Evolutionary conservation across 1,140 invertebrate species (phyloP).

Genomic region (Acromyrmex charruanus): DNA sequence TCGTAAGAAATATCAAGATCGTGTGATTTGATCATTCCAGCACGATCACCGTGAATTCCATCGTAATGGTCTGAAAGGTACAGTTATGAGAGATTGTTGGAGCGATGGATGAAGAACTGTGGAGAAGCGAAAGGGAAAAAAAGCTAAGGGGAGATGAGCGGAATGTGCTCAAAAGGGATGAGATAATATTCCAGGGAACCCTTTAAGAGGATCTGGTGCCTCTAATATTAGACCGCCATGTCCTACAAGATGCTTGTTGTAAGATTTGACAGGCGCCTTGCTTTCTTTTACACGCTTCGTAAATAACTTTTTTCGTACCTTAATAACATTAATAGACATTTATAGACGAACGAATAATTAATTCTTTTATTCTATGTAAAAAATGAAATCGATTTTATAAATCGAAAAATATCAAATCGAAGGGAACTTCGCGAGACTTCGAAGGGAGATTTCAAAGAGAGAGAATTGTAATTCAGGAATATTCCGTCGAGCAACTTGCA

Average conservation of each 20-base stretch:
- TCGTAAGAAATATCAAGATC: slow-evolving; percentile 13
- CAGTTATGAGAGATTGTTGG: slow-evolving; percentile 44
- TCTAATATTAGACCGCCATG: slow-evolving; percentile 72
- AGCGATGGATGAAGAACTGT: slow-evolving; percentile 39
- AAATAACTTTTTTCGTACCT: slow-evolving; percentile 25
- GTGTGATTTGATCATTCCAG: slow-evolving; percentile 25
- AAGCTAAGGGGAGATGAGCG: not conserved
- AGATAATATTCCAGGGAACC: slow-evolving; percentile 69
- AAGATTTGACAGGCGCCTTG: not conserved
- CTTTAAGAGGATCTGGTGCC: slow-evolving; percentile 66
- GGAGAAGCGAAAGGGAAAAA: slow-evolving; percentile 38
- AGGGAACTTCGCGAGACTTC: not conserved
- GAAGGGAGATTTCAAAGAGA: not conserved
- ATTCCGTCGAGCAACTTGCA: not conserved
- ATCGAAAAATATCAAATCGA: not conserved
- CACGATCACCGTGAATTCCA: slow-evolving; percentile 40
- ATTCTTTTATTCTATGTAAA: not conserved
- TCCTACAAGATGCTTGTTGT: slow-evolving; percentile 60
- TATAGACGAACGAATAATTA: not conserved
- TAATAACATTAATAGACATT: too few relatives aligned
- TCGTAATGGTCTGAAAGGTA: slow-evolving; percentile 45
- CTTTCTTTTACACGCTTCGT: not conserved
- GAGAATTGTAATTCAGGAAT: not conserved
- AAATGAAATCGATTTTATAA: not conserved
- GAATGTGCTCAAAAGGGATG: slow-evolving; percentile 56